Base-by-base conservation (phyloP, 2,797 vertebrate species). In the Rhodeus uyekii region DNA sequence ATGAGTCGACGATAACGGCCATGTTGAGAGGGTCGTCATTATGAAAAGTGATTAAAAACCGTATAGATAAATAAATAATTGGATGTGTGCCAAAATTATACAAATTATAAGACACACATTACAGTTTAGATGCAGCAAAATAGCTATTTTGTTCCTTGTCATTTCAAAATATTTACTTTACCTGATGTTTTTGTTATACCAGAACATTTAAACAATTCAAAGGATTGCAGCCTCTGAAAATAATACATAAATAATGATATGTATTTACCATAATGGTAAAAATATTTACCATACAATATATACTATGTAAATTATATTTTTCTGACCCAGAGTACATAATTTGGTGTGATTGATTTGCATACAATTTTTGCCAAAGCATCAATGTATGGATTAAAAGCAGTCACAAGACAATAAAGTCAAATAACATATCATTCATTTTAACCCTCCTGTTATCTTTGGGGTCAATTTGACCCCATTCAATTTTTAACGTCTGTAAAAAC, bases 21-120 rank as follows among this genome's bases (percentile, higher is more conserved):
- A 84, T 86, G 9, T 82, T 81, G 42, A 44, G 55, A 69, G 9
- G 65, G 83, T 79, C 78, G 24, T 12, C 8, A 58, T 34, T 46
- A 18, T 39, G 1, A 42, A 14, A 10, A 14, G 8, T 18, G 6
- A 9, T 27, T 24, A 19, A 18, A 27, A 38, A 75, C 1, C n/a
- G n/a, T n/a, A n/a, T n/a, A n/a, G n/a, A n/a, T n/a, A n/a, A n/a
- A n/a, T n/a, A n/a, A n/a, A n/a, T n/a, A n/a, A n/a, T n/a, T n/a
- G n/a, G n/a, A n/a, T n/a, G n/a, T n/a, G n/a, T n/a, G n/a, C n/a
- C n/a, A n/a, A n/a, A n/a, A n/a, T n/a, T n/a, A n/a, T n/a, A n/a
- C n/a, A n/a, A n/a, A n/a, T n/a, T n/a, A n/a, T n/a, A n/a, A n/a
- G n/a, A n/a, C n/a, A n/a, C n/a, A n/a, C n/a, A n/a, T n/a, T n/a